Evolutionary conservation across 2,113 vertebrate genomes (phyloP).

Genomic region (Cebus imitator): DNA sequence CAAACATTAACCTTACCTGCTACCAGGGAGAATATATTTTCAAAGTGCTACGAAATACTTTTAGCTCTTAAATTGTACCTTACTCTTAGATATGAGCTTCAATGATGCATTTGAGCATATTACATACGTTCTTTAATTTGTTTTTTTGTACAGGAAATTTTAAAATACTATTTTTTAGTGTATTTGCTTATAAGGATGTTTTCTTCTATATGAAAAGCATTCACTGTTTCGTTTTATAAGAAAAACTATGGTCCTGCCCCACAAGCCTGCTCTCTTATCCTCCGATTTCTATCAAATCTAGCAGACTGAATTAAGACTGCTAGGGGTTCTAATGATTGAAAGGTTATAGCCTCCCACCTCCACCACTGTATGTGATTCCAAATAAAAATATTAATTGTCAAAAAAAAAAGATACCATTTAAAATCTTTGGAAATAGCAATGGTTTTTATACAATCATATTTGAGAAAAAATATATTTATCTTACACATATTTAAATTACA

Average conservation of each 20-base stretch:
- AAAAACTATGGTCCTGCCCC: neutral
- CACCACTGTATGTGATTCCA: neutral
- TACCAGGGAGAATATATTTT: neutral
- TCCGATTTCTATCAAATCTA: neutral
- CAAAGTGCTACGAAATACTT: neutral
- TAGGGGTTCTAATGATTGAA: neutral
- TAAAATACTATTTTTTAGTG: neutral
- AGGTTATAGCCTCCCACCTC: neutral
- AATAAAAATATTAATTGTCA: neutral
- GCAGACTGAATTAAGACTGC: neutral
- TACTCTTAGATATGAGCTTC: neutral
- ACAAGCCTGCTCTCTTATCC: neutral
- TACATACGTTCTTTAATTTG: neutral
- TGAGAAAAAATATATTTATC: neutral
- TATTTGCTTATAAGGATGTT: neutral
- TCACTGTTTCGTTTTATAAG: neutral
- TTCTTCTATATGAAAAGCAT: neutral
- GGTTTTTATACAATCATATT: slow-evolving; percentile 8
- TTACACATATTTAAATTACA: neutral
- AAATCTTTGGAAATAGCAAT: neutral
- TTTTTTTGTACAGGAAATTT: neutral
- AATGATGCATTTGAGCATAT: neutral
- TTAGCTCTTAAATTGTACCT: neutral
- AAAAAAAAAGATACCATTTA: neutral
- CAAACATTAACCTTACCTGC: slow-evolving; percentile 3